A percentile compares a stretch with the other conserved stretches of the same genome.
phyloP scores from a whole-genome alignment of 2,797 vertebrate species.

The Phalanger gymnotis region DNA sequence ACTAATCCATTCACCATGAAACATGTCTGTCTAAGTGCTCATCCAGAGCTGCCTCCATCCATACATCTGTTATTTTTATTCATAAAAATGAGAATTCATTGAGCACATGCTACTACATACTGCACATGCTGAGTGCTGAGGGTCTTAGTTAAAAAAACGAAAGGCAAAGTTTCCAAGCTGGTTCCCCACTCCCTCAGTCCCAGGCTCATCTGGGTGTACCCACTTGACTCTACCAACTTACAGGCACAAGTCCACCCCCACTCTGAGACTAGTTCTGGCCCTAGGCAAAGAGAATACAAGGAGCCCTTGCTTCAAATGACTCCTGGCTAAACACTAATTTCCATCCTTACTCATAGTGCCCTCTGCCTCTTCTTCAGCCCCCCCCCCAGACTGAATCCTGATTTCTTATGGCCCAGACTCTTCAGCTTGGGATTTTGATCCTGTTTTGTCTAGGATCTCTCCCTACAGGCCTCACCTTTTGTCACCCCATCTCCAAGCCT shows the following conservation, averaged over 20 bases:
- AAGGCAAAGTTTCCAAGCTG: background rate
- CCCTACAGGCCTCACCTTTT: background rate
- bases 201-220: background rate
- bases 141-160: constrained; percentile 5
- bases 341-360: background rate
- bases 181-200: background rate
- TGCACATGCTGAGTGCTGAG: background rate
- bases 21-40: constrained; percentile 2
- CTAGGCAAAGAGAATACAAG: background rate
- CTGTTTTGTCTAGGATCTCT: background rate
- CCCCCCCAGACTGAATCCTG: background rate
- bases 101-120: background rate
- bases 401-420: background rate
- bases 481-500: background rate
- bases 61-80: constrained; percentile 9
- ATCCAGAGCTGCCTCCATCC: background rate
- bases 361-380: constrained; percentile 7
- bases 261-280: background rate
- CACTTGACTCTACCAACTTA: background rate
- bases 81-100: constrained; percentile 8
- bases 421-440: background rate
- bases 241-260: background rate
- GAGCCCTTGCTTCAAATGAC: background rate
- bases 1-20: constrained; percentile 22
- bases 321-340: background rate